phyloP scores from a whole-genome alignment of 2,888 invertebrate genomes.

The Orthonevra nobilis region DNA sequence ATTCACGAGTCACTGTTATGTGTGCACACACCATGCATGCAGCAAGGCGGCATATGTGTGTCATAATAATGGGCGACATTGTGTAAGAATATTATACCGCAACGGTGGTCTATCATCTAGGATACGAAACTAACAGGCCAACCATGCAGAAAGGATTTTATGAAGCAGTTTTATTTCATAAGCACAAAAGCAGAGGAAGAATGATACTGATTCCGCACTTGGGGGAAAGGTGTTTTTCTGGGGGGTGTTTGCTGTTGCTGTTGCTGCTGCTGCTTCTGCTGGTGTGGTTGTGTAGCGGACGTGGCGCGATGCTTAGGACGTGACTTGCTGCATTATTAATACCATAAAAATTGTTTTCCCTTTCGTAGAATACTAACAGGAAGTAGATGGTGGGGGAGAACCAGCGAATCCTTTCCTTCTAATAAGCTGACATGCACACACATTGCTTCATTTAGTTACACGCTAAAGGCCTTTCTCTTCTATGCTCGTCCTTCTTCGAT shows the following conservation, averaged over 20 bases:
- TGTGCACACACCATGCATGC: slow-evolving; percentile 60
- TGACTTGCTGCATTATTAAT: slow-evolving; percentile 75
- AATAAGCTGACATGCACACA: slow-evolving; percentile 67
- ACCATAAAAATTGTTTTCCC: slow-evolving; percentile 72
- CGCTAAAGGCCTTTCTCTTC: slow-evolving; percentile 10
- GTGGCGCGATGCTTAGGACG: slow-evolving; percentile 70
- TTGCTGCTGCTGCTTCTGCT: too few relatives aligned
- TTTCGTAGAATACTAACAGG: slow-evolving; percentile 23
- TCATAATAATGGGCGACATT: slow-evolving; percentile 70
- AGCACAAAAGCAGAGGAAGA: too few relatives aligned
- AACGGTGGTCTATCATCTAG: slow-evolving; percentile 70
- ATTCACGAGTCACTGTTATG: slow-evolving; percentile 61
- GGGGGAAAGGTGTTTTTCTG: slow-evolving; percentile 19
- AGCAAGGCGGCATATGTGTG: slow-evolving; percentile 62
- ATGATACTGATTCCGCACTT: too few relatives aligned
- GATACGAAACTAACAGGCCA: slow-evolving; percentile 70
- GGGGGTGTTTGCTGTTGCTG: not conserved
- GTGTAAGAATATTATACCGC: slow-evolving; percentile 70
- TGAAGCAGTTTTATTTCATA: slow-evolving; percentile 70
- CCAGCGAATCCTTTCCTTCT: slow-evolving; percentile 55
- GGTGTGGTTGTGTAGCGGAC: slow-evolving; percentile 6
- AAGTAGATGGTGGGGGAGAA: slow-evolving; percentile 24
- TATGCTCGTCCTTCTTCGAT: slow-evolving; percentile 1
- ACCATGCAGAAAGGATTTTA: slow-evolving; percentile 70
- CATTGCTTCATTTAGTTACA: slow-evolving; percentile 56